A percentile compares a stretch with the other conserved stretches of the same genome.
Evolutionary conservation across 2,888 invertebrate genomes (phyloP).

Genomic region (Zelleria hepariella): DNA sequence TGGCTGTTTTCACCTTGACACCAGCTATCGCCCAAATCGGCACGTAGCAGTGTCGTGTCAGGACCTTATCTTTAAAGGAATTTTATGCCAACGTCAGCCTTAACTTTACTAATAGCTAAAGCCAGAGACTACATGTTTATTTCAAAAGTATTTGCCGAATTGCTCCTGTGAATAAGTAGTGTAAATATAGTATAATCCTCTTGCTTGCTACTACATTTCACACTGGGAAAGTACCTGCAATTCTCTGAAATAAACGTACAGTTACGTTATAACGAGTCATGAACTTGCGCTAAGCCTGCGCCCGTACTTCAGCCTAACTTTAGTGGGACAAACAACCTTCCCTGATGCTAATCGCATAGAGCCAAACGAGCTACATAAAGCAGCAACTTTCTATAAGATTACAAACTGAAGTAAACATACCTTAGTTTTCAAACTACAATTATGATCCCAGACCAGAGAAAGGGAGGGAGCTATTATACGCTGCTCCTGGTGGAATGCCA

Average conservation of each 20-base stretch:
- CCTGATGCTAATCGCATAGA: not conserved
- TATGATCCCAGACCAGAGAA: not conserved
- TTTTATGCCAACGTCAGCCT: not conserved
- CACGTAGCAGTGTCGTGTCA: not conserved
- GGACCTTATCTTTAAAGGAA: not conserved
- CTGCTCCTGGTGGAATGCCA: not conserved
- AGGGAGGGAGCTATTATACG: too few species aligned
- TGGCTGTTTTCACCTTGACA: slow-evolving; percentile 22
- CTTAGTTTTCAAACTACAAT: not conserved
- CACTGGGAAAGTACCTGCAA: too few species aligned
- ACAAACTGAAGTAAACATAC: not conserved
- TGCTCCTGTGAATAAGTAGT: too few species aligned
- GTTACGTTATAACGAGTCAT: not conserved
- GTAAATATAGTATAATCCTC: too few species aligned
- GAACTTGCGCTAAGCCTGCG: not conserved
- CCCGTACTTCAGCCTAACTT: not conserved
- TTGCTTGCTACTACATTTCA: too few species aligned
- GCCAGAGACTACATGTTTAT: too few species aligned
- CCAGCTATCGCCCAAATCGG: not conserved
- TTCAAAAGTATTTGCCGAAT: too few species aligned
- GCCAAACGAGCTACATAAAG: not conserved
- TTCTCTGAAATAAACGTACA: too few species aligned
- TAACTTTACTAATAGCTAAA: not conserved
- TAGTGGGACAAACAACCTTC: not conserved
- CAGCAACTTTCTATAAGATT: not conserved